Base-by-base conservation (phyloP, 2,797 vertebrate species). In the Sebastes iracundus region DNA sequence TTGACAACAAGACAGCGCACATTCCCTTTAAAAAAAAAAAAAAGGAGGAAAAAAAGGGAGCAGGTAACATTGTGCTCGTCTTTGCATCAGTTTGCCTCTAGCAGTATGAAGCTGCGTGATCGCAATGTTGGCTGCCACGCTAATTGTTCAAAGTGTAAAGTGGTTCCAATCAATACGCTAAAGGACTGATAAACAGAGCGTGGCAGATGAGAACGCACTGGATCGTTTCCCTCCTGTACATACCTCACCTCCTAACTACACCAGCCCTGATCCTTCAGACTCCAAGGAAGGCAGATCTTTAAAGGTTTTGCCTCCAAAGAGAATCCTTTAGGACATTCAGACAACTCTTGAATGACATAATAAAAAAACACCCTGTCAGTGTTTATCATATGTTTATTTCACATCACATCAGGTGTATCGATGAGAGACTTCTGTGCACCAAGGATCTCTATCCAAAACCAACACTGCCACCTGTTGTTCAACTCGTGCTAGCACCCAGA, bases 391-490 rank as follows among this genome's bases (percentile, higher is more conserved):
- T 18, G 74, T 80, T 56, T 76, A 30, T 75, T 72, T 78, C 33
- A 53, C 38, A 13, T 28, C 55, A 27, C 22, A 58, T 64, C 53
- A 32, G 32, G 27, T 38, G 2, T 4, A 8, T 46, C 18, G 14
- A 27, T 59, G 16, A 53, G 12, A 59, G 8, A 56, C 30, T 25
- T 23, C 28, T 10, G 18, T 66, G 62, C 14, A 59, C 55, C 7
- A 6, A 23, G 10, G 70, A 23, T 20, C 71, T 70, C 60, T 68
- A n/a, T 11, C 27, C 35, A 79, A 79, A 69, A 83, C 56, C 91
- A 89, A 90, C 73, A 87, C 72, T 91, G 91, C 92, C 91, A 83
- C 87, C 93, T 90, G 66, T 77, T 84, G 92, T 56, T 20, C 49
- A 55, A 20, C 28, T 7, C 3, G 0, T 22, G 58, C 18, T 12